Percentiles rank a stretch among this genome's conserved stretches.
Conservation (phyloP, 2,888 invertebrate genomes). For the Trachelus iudaicus region DNA sequence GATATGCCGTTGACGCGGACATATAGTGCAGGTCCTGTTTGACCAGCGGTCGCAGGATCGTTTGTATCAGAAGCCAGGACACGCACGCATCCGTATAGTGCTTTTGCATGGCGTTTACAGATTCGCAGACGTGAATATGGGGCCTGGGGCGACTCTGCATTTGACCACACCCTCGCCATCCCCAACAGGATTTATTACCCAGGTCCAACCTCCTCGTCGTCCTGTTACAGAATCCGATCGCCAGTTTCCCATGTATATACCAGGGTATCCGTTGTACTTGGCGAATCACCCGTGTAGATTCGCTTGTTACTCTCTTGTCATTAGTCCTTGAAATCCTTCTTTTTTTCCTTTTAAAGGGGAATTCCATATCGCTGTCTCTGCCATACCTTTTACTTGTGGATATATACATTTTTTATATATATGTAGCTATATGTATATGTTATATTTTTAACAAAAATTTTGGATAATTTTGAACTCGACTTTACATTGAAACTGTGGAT, state of each 20-base stretch:
- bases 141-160: conserved; percentile 42
- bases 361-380: neutral
- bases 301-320: neutral
- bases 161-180: conserved; percentile 63
- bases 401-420: neutral
- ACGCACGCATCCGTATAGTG: neutral
- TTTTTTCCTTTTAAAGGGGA: neutral
- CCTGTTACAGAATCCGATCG: conserved; percentile 59
- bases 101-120: conserved; percentile 43
- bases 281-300: neutral
- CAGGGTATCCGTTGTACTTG: conserved; percentile 7
- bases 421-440: neutral
- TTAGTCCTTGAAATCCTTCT: neutral
- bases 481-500: neutral
- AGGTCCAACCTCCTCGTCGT: conserved; percentile 23
- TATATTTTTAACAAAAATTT: neutral
- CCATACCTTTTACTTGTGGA: neutral
- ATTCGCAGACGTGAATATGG: conserved; percentile 44
- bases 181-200: conserved; percentile 59
- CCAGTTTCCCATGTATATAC: conserved; percentile 54
- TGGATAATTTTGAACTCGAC: neutral
- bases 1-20: conserved; percentile 29
- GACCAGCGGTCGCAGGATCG: conserved; percentile 51
- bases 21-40: conserved; percentile 43
- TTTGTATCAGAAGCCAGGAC: conserved; percentile 33